phyloP scores from a whole-genome alignment of 2,888 invertebrate species.

The Miltochrista miniata region DNA sequence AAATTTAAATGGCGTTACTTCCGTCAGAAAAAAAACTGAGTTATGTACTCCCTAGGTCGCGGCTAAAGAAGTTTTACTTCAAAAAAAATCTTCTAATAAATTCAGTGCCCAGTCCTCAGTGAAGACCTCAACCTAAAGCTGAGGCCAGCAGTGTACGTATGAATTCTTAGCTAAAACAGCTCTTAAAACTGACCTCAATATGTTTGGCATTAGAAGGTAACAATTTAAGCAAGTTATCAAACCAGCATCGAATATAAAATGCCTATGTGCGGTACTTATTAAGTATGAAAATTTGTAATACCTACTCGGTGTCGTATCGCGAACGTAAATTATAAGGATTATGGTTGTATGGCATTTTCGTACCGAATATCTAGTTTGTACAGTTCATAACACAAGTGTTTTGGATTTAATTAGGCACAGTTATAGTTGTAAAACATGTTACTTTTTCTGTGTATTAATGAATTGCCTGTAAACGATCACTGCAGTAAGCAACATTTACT shows the following conservation, averaged over 20 bases:
- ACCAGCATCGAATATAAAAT: constrained; percentile 19
- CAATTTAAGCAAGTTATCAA: constrained; percentile 14
- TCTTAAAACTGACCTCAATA: neutral
- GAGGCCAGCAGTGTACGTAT: no score
- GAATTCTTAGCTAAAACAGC: neutral
- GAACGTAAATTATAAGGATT: constrained; percentile 30
- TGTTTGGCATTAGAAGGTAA: neutral
- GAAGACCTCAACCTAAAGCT: no score
- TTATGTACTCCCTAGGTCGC: no score
- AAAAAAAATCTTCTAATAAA: no score
- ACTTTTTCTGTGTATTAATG: no score
- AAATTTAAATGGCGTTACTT: no score
- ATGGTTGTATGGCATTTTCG: constrained; percentile 28
- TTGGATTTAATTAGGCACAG: neutral
- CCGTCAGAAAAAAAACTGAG: no score
- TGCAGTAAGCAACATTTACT: no score
- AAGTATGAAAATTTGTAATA: constrained; percentile 21
- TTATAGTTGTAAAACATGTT: no score
- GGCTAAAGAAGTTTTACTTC: no score
- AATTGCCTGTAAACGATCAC: no score
- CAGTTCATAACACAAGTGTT: constrained; percentile 1
- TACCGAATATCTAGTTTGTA: constrained; percentile 21
- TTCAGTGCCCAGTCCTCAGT: no score
- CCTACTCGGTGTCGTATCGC: constrained; percentile 25
- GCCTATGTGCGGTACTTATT: constrained; percentile 15